Evolutionary conservation across 2,797 vertebrate genomes (phyloP).

Genomic region (Philypnodon macrostomus): DNA sequence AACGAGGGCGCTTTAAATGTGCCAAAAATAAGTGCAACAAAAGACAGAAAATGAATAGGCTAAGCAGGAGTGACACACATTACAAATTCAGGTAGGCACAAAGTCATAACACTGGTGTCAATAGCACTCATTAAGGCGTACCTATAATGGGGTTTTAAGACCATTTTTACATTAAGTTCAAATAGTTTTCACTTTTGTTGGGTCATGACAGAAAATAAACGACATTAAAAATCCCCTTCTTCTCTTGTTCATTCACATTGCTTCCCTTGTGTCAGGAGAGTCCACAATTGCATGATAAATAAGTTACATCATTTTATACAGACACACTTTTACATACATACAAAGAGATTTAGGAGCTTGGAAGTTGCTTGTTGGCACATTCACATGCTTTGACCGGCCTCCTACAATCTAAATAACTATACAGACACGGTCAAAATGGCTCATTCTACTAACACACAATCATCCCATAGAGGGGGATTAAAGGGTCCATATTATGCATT

Average conservation of each 20-base stretch:
- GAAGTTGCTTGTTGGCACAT: slow-evolving; percentile 74
- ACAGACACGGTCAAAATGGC: slow-evolving; percentile 72
- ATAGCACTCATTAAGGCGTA: slow-evolving; percentile 71
- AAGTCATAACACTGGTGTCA: slow-evolving; percentile 54
- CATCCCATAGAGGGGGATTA: too few relatives aligned
- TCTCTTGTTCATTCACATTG: slow-evolving; percentile 55
- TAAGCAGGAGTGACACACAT: slow-evolving; percentile 59
- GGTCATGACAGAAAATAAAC: slow-evolving; percentile 24
- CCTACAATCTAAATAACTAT: slow-evolving; percentile 76
- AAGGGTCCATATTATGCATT: too few relatives aligned
- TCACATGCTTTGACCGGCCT: slow-evolving; percentile 70
- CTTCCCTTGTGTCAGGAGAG: slow-evolving; percentile 72
- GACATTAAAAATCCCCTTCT: slow-evolving; percentile 20
- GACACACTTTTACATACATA: slow-evolving; percentile 57
- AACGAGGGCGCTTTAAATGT: slow-evolving; percentile 55
- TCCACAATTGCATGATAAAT: slow-evolving; percentile 81
- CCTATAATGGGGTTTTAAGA: slow-evolving; percentile 67
- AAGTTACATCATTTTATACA: slow-evolving; percentile 76
- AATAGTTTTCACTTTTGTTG: slow-evolving; percentile 45
- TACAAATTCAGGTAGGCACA: slow-evolving; percentile 72
- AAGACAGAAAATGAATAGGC: slow-evolving; percentile 57
- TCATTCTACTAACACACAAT: slow-evolving; percentile 47
- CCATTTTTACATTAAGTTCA: slow-evolving; percentile 55
- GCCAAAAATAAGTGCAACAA: slow-evolving; percentile 49
- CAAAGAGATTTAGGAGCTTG: slow-evolving; percentile 50